These are phyloP conservation scores for Genyomyrus donnyi DNA, from an alignment of 2,113 vertebrate genomes.

Conservation along the genomic window DNA sequence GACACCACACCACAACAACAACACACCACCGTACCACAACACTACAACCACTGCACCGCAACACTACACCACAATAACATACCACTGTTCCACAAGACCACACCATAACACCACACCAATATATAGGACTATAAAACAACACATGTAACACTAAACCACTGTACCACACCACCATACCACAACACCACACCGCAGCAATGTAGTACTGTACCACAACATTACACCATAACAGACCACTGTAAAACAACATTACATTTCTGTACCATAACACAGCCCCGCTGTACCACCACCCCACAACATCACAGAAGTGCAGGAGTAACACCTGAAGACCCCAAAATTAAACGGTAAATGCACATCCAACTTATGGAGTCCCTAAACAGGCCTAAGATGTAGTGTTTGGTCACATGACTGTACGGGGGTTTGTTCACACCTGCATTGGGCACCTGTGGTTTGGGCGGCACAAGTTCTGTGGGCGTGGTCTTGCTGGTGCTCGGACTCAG, in stretches of 20 bases:
- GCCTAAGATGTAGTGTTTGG: not conserved
- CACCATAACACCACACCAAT: not conserved
- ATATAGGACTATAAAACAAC: not conserved
- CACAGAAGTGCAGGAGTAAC: not conserved
- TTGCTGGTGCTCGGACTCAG: constrained; percentile 94
- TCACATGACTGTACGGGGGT: not conserved
- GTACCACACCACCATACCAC: not conserved
- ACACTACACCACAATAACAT: not conserved
- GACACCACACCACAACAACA: not conserved
- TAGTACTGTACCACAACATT: not conserved
- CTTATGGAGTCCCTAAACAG: not conserved
- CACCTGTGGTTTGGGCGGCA: constrained; percentile 66
- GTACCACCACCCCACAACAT: not conserved
- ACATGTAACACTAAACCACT: not conserved
- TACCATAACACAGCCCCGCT: not conserved
- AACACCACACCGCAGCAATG: not conserved
- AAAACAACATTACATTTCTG: not conserved
- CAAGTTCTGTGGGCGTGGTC: constrained; percentile 85
- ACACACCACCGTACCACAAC: not conserved
- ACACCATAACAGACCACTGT: not conserved
- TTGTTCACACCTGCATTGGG: constrained; percentile 60
- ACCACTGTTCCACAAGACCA: not conserved
- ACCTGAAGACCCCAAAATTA: not conserved
- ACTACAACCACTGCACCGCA: not conserved
- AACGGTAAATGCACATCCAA: not conserved